Evolutionary conservation across 2,888 invertebrate species (phyloP), one percentile per base, ranked within the genome.

Genomic region (Caenorhabditis japonica): DNA sequence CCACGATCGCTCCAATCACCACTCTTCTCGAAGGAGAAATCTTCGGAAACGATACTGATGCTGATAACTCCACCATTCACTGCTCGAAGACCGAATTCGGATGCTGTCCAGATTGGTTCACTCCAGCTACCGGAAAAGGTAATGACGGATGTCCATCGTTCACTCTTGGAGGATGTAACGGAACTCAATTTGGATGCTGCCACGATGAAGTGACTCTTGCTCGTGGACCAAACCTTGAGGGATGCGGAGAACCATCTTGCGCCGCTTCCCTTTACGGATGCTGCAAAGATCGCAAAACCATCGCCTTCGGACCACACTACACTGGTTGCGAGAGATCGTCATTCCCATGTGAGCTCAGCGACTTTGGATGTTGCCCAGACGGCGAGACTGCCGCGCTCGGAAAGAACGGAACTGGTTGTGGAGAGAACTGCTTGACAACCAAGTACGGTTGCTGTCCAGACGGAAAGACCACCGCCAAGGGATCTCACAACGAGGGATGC

Each of bases 291-390:
- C 87, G 89, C 8, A 83, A 84, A 49, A 89, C 88, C 21, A 87
- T 87, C 64, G 87, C 88, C 25, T 87, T 87, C 75, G 87, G 89
- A 46, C 85, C 88, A 13, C 87, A 88, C 71, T 84, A 87, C 46
- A 82, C 87, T 33, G 89, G 89, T 30, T 84, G 76, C 39, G 80
- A 80, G 49, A 61, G 79, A 74, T 84, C 85, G 3, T 82, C 83
- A 15, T 85, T 85, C 83, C 84, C 86, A 38, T 91, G 90, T 77
- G 87, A 87, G 27, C 77, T 78, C 13, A 88, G 92, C n/a, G 90
- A 91, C 0, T 92, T 91, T 87, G 96, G 96, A 4, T 97, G 97
- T 87, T 97, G 97, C 85, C 91, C 91, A 0, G 95, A 97, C 87
- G 92, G 91, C 1, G 89, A 91, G 80, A 94, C 94, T 0, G 92